Percentiles rank a stretch among this genome's conserved stretches.
phyloP scores from a whole-genome alignment of 2,888 invertebrate species.

The Temnothorax rugatulus region DNA sequence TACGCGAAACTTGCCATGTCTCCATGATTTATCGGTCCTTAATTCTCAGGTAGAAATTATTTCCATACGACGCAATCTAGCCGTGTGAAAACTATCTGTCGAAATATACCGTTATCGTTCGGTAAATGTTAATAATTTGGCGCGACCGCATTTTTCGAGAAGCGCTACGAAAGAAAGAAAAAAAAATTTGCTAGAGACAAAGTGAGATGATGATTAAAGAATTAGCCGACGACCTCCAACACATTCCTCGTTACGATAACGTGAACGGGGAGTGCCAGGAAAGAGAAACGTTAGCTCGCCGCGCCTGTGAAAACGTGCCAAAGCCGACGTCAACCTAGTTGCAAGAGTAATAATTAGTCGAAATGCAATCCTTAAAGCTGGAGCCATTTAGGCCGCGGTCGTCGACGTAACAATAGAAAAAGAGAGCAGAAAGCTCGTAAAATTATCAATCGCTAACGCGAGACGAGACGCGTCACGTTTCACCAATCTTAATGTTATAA shows the following conservation, averaged over 20 bases:
- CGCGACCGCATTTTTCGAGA: not conserved
- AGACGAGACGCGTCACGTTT: not conserved
- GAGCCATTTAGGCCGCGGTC: not conserved
- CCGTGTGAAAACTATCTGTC: not conserved
- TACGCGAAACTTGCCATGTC: conserved; percentile 4
- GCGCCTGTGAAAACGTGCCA: conserved; percentile 21
- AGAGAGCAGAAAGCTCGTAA: conserved; percentile 17
- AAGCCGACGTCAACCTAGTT: conserved; percentile 19
- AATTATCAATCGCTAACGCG: conserved; percentile 19
- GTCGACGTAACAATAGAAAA: not conserved
- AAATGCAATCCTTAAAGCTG: conserved; percentile 25
- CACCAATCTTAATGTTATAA: not conserved
- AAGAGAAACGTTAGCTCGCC: conserved; percentile 31
- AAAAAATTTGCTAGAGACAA: not conserved
- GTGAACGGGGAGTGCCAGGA: conserved; percentile 12
- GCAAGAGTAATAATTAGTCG: conserved; percentile 30
- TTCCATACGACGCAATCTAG: not conserved
- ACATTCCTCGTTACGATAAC: conserved; percentile 18
- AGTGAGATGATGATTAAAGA: not conserved
- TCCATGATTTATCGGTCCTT: conserved; percentile 11
- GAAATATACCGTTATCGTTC: not conserved
- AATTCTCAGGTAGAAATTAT: not conserved
- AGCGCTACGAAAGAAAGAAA: not conserved
- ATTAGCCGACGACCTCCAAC: not conserved
- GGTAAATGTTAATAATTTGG: not conserved